Evolutionary conservation across 1,140 invertebrate species (phyloP).

Genomic region (Episyrphus balteatus): DNA sequence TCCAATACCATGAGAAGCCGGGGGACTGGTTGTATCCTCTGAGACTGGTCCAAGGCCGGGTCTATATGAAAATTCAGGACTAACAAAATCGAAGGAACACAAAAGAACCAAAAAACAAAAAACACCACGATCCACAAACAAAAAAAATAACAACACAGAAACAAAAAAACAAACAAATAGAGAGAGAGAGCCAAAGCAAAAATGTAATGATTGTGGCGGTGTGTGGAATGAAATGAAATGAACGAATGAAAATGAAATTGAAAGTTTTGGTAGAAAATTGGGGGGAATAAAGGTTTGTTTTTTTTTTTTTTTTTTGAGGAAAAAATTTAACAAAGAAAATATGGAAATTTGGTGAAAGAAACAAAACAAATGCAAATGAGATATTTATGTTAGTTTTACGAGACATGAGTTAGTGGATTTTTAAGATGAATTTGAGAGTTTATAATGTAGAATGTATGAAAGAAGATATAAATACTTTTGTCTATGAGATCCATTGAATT

Average conservation of each 20-base stretch:
- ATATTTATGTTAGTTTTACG: not conserved
- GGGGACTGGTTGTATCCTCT: slow-evolving; percentile 40
- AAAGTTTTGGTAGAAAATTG: slow-evolving; percentile 9
- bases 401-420: not conserved
- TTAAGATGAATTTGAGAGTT: not conserved
- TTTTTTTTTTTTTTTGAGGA: not conserved
- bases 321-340: not conserved
- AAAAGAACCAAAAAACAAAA: slow-evolving; percentile 13
- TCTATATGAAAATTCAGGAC: slow-evolving; percentile 80
- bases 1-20: slow-evolving; percentile 41
- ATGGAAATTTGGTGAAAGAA: slow-evolving; percentile 10
- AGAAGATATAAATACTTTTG: too few relatives aligned
- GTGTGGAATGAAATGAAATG: slow-evolving; percentile 11
- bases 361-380: slow-evolving; percentile 8
- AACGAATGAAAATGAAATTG: slow-evolving; percentile 4
- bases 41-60: slow-evolving; percentile 50
- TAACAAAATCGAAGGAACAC: slow-evolving; percentile 38
- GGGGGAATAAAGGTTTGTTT: slow-evolving; percentile 3
- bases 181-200: slow-evolving; percentile 6
- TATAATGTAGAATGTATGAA: slow-evolving; percentile 2
- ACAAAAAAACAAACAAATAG: slow-evolving; percentile 21
- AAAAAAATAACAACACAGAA: slow-evolving; percentile 22
- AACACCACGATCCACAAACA: slow-evolving; percentile 4
- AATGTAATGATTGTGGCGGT: slow-evolving; percentile 1
- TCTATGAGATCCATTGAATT: too few relatives aligned